Conservation (phyloP, 2,797 vertebrate genomes). For the Centroberyx gerrardi region DNA sequence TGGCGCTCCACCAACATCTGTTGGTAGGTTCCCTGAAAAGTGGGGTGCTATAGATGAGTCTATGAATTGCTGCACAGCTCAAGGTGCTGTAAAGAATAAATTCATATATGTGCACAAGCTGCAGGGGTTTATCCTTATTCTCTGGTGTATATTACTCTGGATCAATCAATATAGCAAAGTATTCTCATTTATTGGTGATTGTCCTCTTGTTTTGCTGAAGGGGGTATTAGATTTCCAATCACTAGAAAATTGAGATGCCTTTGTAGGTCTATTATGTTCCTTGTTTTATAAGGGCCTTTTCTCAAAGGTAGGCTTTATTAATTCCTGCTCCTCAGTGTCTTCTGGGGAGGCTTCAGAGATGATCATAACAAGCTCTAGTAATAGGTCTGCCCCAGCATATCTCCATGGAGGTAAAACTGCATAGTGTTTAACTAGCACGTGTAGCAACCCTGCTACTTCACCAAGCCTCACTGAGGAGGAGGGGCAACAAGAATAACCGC, state of each 20-base stretch:
- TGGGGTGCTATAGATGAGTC: not conserved
- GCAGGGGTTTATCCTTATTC: not conserved
- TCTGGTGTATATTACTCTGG: not conserved
- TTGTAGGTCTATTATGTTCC: conserved; percentile 23
- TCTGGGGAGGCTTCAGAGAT: conserved; percentile 1
- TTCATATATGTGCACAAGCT: not conserved
- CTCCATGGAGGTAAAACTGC: not conserved
- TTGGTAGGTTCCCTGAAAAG: not conserved
- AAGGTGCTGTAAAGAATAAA: not conserved
- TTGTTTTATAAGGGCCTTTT: conserved; percentile 17
- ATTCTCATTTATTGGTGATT: conserved; percentile 20
- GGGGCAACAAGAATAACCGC: not conserved
- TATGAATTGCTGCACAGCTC: not conserved
- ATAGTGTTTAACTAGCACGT: not conserved
- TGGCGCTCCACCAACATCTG: not conserved
- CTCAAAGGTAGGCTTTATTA: conserved; percentile 28
- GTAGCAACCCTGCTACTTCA: not conserved
- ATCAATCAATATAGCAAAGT: conserved; percentile 25
- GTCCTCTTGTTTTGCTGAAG: conserved; percentile 28
- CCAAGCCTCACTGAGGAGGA: not conserved
- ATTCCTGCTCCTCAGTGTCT: conserved; percentile 1
- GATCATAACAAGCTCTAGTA: conserved; percentile 12
- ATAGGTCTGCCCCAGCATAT: conserved; percentile 2
- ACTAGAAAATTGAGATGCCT: conserved; percentile 31
- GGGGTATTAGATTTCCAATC: conserved; percentile 42